Conservation (phyloP, 2,888 invertebrate genomes). For the Tubiluchus corallicola region DNA sequence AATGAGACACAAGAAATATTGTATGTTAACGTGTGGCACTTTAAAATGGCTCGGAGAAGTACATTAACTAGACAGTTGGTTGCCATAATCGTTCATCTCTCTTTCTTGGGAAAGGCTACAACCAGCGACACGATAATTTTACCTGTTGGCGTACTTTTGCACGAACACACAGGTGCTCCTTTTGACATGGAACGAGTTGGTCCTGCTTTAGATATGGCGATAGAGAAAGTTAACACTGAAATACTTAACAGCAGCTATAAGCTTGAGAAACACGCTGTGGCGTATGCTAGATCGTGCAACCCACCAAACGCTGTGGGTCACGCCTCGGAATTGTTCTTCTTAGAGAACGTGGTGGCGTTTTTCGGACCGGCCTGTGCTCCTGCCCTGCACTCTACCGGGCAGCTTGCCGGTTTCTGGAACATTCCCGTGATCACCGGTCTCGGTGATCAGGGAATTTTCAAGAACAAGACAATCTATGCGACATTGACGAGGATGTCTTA, state of each 20-base stretch:
- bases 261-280: constrained; percentile 12
- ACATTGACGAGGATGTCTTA: neutral
- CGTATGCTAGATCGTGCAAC: constrained; percentile 15
- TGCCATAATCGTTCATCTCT: no score
- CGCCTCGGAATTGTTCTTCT: constrained; percentile 4
- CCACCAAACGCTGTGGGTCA: constrained; percentile 15
- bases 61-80: no score
- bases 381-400: constrained; percentile 9
- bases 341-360: constrained; percentile 9
- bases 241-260: constrained; percentile 15
- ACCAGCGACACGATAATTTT: no score
- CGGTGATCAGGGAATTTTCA: constrained; percentile 1
- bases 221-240: constrained; percentile 15
- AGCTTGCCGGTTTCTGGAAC: constrained; percentile 1
- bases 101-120: no score
- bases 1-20: no score
- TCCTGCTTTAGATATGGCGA: constrained; percentile 16
- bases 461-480: neutral
- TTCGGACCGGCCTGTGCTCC: constrained; percentile 9
- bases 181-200: constrained; percentile 16
- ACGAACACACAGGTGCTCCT: constrained; percentile 13
- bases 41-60: no score
- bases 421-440: neutral
- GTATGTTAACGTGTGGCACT: no score
- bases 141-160: constrained; percentile 16